Conservation (phyloP, 2,113 vertebrate species). For the Muscicapa adusta region DNA sequence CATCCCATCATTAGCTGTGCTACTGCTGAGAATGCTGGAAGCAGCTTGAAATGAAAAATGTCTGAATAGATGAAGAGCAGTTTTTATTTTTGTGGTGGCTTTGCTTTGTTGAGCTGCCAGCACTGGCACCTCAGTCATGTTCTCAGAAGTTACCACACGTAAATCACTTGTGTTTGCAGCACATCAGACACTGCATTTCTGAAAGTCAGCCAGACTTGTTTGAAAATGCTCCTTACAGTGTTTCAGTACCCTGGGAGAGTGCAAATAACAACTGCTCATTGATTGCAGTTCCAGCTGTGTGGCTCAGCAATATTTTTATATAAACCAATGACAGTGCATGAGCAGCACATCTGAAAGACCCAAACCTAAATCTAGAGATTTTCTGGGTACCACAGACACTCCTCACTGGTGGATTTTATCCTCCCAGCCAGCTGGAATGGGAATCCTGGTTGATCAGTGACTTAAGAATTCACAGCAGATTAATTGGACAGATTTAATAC, state of each 20-base stretch:
- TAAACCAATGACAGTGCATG: background rate
- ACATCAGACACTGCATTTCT: background rate
- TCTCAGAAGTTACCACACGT: background rate
- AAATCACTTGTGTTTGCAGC: background rate
- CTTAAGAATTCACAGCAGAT: background rate
- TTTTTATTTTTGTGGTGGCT: background rate
- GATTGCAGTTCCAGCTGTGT: background rate
- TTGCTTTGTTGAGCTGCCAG: background rate
- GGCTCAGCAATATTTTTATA: background rate
- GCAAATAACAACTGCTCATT: background rate
- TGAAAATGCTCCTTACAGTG: fast-evolving
- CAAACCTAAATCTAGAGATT: background rate
- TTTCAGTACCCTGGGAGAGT: background rate
- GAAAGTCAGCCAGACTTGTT: background rate
- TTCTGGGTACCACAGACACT: background rate
- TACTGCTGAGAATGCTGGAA: background rate
- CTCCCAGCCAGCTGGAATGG: background rate
- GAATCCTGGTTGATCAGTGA: background rate
- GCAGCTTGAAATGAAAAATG: background rate
- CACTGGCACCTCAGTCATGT: fast-evolving
- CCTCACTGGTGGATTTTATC: background rate
- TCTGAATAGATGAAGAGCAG: background rate
- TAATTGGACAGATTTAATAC: background rate
- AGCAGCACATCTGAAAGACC: background rate
- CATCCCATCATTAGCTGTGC: fast-evolving